Evolutionary conservation across 2,113 vertebrate genomes (phyloP), one percentile per base, ranked within the genome.

Genomic region (Mustela lutreola): DNA sequence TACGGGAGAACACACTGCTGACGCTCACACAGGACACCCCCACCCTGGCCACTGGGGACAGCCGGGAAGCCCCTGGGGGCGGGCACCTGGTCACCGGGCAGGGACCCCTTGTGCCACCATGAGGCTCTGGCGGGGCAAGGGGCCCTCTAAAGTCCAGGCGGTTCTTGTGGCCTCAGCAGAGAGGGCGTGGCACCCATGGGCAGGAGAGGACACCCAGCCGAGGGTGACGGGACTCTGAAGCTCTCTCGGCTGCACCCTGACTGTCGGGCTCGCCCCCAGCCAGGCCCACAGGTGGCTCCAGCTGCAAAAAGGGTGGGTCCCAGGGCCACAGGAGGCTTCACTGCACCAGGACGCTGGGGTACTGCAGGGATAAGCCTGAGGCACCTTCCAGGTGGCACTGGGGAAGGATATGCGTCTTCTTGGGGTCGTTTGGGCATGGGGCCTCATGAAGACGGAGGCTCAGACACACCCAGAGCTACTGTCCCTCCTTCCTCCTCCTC

Each of bases 1-100:
- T 19, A 11, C 4, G 0, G 10, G 36, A 18, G 65, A 9, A 15
- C 21, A 1, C 1, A 0, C 21, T 4, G 2, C 21, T 1, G 31
- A 26, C 14, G 2, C 19, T 21, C n/a, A 14, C 50, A 2, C 53
- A 4, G 24, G 18, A 22, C 53, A 56, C 53, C n/a, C n/a, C 36
- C 1, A 18, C 36, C 50, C 53, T 14, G 53, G 67, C 62, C 62
- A 22, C 28, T 15, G 11, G 48, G n/a, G 48, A 31, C 14, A 18
- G 1, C 67, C 33, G 0, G 33, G 3, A 36, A 18, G 14, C 9
- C 14, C 21, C 84, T 28, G 80, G 8, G 15, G 82, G 7, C 8
- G 62, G 83, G 4, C 11, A 11, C 15, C 28, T 22, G 18, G 28
- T 67, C 19, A 0, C 83, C 0, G 12, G 22, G 39, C 42, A 67